Base-by-base conservation (phyloP, 2,113 vertebrate species). In the Mormoops blainvillei region DNA sequence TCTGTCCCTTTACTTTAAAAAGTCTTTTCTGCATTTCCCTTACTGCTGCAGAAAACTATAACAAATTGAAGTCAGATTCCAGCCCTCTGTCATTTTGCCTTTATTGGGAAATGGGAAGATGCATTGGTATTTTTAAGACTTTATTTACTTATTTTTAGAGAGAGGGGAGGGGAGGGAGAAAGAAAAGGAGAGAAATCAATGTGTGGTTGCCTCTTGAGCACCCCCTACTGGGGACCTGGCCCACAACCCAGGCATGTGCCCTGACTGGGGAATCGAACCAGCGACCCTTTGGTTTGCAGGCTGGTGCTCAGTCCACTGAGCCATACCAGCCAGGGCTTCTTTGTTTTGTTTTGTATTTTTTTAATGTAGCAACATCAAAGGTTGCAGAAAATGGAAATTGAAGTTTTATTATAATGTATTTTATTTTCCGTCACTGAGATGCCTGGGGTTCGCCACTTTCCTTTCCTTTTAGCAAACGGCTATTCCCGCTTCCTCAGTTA, bases 71-170 rank as follows among this genome's bases (percentile, higher is more conserved):
- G 33, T 19, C 70, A 77, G 76, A 78, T 56, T 63, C 89, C 8
- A 96, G 58, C 12, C 58, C 45, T 87, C 81, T 63, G 74, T 95
- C 71, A 73, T 89, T 97, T 92, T 41, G 26, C 91, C 67, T 97
- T 87, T 73, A 20, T 31, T 70, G 52, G 54, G 70, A 94, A 76
- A 43, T 38, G 70, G 41, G 20, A 48, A 84, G 70, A 85, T 58
- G 18, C 11, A 67, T 18, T 87, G 63, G 12, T 84, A n/a, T 56
- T n/a, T n/a, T n/a, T n/a, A n/a, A n/a, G n/a, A n/a, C n/a, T n/a
- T n/a, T n/a, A n/a, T n/a, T n/a, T n/a, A n/a, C n/a, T n/a, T n/a
- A n/a, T n/a, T n/a, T n/a, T n/a, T n/a, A n/a, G n/a, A n/a, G n/a
- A n/a, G n/a, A n/a, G n/a, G n/a, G n/a, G n/a, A n/a, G n/a, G n/a